Conservation (phyloP, 2,797 vertebrate species). For the Darevskia mixta region DNA sequence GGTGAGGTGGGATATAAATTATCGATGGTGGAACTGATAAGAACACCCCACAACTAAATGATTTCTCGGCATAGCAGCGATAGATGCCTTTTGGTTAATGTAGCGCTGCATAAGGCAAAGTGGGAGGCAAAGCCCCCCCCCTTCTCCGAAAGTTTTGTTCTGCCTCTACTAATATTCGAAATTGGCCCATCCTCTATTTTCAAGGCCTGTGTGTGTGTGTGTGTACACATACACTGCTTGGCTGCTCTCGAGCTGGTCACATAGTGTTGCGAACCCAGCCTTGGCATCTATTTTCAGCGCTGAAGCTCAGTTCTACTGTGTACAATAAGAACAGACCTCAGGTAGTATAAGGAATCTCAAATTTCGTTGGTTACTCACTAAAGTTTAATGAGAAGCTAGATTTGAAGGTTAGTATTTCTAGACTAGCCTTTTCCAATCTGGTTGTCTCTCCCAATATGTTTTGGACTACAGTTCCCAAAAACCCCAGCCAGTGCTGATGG, state of each 20-base stretch:
- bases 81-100: not conserved
- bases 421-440: too few relatives aligned
- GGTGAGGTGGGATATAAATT: too few relatives aligned
- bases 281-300: not conserved
- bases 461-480: too few relatives aligned
- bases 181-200: not conserved
- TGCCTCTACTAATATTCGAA: too few relatives aligned
- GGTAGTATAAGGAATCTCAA: not conserved
- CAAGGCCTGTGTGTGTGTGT: too few relatives aligned
- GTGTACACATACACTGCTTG: not conserved
- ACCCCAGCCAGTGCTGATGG: too few relatives aligned
- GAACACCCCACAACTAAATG: not conserved
- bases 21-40: not conserved
- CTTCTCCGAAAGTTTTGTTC: not conserved
- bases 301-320: not conserved
- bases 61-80: not conserved
- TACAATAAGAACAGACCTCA: not conserved
- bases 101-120: not conserved
- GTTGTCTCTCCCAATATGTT: too few relatives aligned
- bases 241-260: not conserved
- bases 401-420: too few relatives aligned
- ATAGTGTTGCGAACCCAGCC: not conserved
- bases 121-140: not conserved
- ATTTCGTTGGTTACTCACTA: too few relatives aligned
- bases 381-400: too few relatives aligned